phyloP scores from a whole-genome alignment of 1,140 invertebrate genomes.

The Hermetia illucens region DNA sequence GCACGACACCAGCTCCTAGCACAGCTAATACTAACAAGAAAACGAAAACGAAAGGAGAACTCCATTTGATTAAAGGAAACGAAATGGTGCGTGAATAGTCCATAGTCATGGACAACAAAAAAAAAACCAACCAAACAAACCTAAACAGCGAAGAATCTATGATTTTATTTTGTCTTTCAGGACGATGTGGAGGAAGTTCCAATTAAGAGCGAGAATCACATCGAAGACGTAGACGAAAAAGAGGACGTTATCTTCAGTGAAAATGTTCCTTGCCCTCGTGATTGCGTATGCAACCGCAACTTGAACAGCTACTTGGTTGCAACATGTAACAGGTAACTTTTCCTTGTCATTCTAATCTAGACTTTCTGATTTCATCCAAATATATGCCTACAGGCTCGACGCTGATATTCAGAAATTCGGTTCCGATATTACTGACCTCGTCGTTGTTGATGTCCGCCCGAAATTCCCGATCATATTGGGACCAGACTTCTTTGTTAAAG shows the following conservation, averaged over 20 bases:
- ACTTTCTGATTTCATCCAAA: background rate
- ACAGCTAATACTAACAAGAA: too few relatives aligned
- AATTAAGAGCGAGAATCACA: constrained; percentile 7
- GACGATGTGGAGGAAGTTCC: constrained; percentile 14
- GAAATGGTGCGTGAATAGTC: too few relatives aligned
- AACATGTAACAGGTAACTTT: constrained; percentile 24
- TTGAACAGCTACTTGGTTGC: constrained; percentile 26
- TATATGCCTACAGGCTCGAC: constrained; percentile 30
- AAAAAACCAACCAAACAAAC: too few relatives aligned
- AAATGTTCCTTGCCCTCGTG: constrained; percentile 25
- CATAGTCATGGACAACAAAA: too few relatives aligned
- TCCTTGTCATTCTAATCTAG: background rate
- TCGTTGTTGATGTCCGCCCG: constrained; percentile 40
- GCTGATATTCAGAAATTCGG: constrained; percentile 41
- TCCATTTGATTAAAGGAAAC: too few relatives aligned
- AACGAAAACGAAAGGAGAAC: too few relatives aligned
- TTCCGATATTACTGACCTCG: constrained; percentile 39
- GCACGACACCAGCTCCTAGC: too few relatives aligned
- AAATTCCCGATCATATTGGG: constrained; percentile 35
- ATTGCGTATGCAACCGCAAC: constrained; percentile 23
- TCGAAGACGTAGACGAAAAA: constrained; percentile 14
- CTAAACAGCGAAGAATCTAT: too few relatives aligned
- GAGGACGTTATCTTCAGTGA: constrained; percentile 18
- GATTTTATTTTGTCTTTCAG: too few relatives aligned
- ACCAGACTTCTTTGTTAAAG: constrained; percentile 38